A percentile compares a stretch with the other conserved stretches of the same genome.
These are phyloP conservation scores for Atractosteus spatula DNA, from an alignment of 2,113 vertebrate genomes.

Conservation along the genomic window DNA sequence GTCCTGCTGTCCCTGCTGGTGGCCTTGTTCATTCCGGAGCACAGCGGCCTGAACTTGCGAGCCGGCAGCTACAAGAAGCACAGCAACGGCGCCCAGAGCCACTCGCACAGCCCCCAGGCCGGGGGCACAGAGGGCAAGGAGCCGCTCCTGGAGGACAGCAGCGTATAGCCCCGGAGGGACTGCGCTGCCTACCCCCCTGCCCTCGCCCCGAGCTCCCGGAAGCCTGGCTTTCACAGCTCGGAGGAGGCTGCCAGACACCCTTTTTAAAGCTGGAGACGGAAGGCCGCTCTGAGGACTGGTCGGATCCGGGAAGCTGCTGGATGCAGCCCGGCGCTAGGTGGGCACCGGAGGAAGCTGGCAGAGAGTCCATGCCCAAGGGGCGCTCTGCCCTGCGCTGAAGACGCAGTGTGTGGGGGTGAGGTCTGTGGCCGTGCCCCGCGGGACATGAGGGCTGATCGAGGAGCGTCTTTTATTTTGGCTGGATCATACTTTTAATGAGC, in stretches of 20 bases:
- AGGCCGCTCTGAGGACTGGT: background rate
- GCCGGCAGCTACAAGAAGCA: constrained; percentile 84
- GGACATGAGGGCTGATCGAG: too few relatives aligned
- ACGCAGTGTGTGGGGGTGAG: background rate
- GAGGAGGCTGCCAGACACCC: constrained; percentile 5
- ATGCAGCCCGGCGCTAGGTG: background rate
- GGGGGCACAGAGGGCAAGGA: constrained; percentile 80
- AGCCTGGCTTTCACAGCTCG: background rate
- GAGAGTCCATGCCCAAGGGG: background rate
- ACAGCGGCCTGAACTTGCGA: constrained; percentile 70
- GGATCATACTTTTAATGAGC: too few relatives aligned
- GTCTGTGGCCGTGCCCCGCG: background rate
- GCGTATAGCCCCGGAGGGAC: constrained; percentile 67
- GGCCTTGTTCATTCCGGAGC: constrained; percentile 88
- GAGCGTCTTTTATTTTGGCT: too few relatives aligned
- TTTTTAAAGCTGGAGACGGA: background rate
- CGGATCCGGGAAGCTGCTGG: background rate
- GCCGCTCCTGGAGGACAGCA: constrained; percentile 86
- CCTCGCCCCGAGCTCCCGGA: constrained; percentile 9
- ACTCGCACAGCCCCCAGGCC: constrained; percentile 77
- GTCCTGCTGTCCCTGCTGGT: constrained; percentile 87
- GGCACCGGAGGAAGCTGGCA: background rate
- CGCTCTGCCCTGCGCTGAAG: too few relatives aligned
- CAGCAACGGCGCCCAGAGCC: constrained; percentile 74
- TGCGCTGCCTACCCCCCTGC: constrained; percentile 26